Evolutionary conservation across 2,797 vertebrate genomes (phyloP).

Genomic region (Coracias cyanogaster): DNA sequence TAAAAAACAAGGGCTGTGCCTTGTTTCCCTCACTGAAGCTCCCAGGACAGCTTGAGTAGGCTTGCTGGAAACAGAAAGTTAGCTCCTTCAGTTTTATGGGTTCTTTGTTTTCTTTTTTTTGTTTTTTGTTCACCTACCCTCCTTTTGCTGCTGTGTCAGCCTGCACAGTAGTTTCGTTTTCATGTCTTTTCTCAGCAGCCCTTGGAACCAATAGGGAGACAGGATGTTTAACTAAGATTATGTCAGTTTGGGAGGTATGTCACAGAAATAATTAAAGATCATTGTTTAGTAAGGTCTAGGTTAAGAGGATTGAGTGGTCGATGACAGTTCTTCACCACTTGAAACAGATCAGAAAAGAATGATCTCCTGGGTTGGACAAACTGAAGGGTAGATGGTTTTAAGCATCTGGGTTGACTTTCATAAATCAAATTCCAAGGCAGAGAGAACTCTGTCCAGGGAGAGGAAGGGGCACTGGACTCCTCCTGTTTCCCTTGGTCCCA

Average conservation of each 20-base stretch:
- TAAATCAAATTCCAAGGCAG: background rate
- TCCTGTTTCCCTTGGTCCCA: background rate
- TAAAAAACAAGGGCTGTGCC: background rate
- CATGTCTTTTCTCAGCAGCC: background rate
- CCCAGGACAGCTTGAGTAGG: background rate
- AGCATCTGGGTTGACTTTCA: background rate
- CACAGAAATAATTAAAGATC: background rate
- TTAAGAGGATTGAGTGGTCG: background rate
- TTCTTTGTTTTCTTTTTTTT: background rate
- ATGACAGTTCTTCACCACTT: background rate
- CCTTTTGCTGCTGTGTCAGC: fast-evolving
- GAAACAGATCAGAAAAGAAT: background rate
- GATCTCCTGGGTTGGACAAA: background rate
- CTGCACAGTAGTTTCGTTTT: background rate
- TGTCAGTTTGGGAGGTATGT: background rate
- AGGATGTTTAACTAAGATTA: background rate
- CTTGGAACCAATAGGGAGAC: background rate
- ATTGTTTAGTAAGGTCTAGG: background rate
- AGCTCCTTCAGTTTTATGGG: background rate
- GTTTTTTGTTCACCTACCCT: background rate
- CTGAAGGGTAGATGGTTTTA: background rate
- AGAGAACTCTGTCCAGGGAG: background rate
- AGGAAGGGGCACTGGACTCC: background rate
- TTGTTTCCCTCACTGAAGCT: background rate
- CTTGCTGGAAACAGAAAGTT: background rate